Percentiles rank a stretch among this genome's conserved stretches.
Conservation (phyloP, 1,140 invertebrate genomes). For the Mya arenaria region DNA sequence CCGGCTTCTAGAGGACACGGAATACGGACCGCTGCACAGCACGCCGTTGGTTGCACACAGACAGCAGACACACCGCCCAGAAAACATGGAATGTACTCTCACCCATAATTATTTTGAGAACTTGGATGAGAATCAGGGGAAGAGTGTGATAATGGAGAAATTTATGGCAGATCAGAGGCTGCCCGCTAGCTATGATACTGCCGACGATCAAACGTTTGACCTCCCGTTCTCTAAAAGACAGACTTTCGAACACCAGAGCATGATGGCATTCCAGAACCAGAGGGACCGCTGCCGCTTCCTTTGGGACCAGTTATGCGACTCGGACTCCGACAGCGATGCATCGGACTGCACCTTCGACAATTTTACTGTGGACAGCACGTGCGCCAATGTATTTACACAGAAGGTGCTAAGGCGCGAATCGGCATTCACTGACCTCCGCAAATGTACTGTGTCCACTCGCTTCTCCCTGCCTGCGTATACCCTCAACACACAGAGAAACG, state of each 20-base stretch:
- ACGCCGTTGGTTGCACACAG: constrained; percentile 6
- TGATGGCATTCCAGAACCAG: constrained; percentile 1
- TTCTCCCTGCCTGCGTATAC: too few relatives aligned
- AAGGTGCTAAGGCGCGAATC: too few relatives aligned
- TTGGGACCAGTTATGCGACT: not conserved
- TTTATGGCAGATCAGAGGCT: too few relatives aligned
- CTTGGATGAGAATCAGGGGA: constrained; percentile 26
- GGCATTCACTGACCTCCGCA: too few relatives aligned
- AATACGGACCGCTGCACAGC: constrained; percentile 21
- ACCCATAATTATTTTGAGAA: not conserved
- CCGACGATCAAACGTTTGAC: too few relatives aligned
- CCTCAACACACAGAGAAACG: too few relatives aligned
- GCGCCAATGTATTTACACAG: too few relatives aligned
- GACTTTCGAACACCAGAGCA: not conserved
- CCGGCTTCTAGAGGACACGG: not conserved
- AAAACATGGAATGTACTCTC: not conserved
- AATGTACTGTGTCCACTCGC: too few relatives aligned
- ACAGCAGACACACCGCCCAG: not conserved
- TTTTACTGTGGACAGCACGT: too few relatives aligned
- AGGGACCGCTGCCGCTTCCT: constrained; percentile 29
- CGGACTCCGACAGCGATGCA: not conserved
- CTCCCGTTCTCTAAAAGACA: not conserved
- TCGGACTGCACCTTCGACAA: too few relatives aligned
- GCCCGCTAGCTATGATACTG: not conserved
- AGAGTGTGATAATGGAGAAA: constrained; percentile 33